These are phyloP conservation scores for Yponomeuta evonymella DNA, from an alignment of 2,888 invertebrate genomes.

Conservation along the genomic window DNA sequence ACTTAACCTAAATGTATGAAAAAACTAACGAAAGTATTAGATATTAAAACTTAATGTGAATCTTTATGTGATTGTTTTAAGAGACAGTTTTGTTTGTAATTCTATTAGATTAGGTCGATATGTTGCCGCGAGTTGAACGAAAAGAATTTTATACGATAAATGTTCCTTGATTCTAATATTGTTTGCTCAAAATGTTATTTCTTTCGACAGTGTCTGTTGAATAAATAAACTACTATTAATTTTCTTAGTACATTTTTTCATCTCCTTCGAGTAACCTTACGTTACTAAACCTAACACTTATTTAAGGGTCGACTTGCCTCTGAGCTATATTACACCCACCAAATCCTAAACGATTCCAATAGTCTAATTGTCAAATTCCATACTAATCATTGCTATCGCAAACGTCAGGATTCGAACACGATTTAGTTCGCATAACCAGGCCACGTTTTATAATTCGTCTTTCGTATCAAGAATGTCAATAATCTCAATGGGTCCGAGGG, in stretches of 20 bases:
- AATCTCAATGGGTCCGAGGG: no score
- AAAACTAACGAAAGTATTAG: constrained; percentile 23
- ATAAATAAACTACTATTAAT: constrained; percentile 27
- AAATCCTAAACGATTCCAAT: no score
- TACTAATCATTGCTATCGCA: no score
- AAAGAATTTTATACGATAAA: constrained; percentile 64
- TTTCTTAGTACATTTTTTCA: neutral
- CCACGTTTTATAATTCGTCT: no score
- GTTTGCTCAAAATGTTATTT: constrained; percentile 68
- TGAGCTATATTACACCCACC: no score
- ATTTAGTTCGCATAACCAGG: no score
- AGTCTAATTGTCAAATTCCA: no score
- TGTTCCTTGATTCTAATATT: constrained; percentile 54
- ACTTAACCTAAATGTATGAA: constrained; percentile 28
- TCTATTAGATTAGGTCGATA: constrained; percentile 40
- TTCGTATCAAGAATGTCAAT: no score
- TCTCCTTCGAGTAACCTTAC: no score
- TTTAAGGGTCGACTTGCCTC: no score
- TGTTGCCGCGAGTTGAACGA: constrained; percentile 37
- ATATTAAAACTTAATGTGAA: constrained; percentile 25
- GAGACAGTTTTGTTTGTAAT: neutral
- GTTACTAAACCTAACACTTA: no score
- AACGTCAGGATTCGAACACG: no score
- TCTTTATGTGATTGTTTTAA: constrained; percentile 23
- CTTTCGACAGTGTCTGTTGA: constrained; percentile 61